These are phyloP conservation scores for Bos taurus DNA, from an alignment of 2,113 vertebrate genomes.

Conservation along the genomic window DNA sequence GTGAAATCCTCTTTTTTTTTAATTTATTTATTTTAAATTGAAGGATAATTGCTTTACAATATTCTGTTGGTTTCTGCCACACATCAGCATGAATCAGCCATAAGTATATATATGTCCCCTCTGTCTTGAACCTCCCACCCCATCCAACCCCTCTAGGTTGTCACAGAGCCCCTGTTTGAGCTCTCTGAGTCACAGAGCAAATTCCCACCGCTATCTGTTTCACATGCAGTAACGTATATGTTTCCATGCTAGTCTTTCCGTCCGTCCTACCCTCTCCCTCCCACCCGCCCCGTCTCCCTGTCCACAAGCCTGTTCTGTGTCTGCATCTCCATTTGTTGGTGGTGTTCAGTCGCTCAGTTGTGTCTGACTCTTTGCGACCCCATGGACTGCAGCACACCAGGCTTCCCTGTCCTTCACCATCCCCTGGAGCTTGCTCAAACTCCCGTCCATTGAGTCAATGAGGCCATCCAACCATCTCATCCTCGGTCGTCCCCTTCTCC, in stretches of 20 bases:
- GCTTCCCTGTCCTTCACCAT: not conserved
- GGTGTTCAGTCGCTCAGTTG: rapidly evolving
- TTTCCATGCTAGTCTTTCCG: not conserved
- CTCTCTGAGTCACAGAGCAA: not conserved
- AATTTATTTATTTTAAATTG: not conserved
- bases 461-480: not conserved
- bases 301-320: not conserved
- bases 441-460: not conserved
- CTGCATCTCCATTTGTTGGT: not conserved
- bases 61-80: not conserved
- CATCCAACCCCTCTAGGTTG: not conserved
- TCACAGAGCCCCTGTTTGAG: not conserved
- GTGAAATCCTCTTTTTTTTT: not conserved
- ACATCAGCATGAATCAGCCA: not conserved
- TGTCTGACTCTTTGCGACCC: not conserved
- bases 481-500: not conserved
- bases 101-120: not conserved
- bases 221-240: not conserved
- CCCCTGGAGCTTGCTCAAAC: not conserved
- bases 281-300: not conserved
- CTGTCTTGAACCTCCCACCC: not conserved
- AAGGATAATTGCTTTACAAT: not conserved
- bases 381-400: not conserved
- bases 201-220: not conserved
- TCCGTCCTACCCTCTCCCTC: not conserved